A percentile compares a stretch with the other conserved stretches of the same genome.
Conservation (phyloP, 2,888 invertebrate genomes). For the Synanthedon andrenaeformis region DNA sequence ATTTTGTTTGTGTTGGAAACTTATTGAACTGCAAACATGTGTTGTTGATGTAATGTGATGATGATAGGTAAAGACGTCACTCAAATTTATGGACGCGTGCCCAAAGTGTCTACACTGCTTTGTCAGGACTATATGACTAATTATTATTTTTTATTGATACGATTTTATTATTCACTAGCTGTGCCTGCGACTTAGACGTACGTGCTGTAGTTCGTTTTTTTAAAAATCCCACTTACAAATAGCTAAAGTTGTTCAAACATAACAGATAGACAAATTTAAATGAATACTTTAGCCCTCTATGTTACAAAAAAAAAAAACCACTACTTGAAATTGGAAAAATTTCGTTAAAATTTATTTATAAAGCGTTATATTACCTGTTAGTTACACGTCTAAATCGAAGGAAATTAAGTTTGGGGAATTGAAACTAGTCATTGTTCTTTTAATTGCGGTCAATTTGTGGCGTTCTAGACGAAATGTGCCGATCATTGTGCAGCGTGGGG, state of each 20-base stretch:
- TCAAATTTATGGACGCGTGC: conserved; percentile 61
- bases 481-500: conserved; percentile 45
- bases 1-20: conserved; percentile 7
- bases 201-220: too few relatives aligned
- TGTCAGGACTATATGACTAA: conserved; percentile 44
- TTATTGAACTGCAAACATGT: conserved; percentile 7
- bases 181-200: not conserved
- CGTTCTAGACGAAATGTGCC: conserved; percentile 65
- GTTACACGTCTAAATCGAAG: conserved; percentile 53
- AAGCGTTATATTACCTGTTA: conserved; percentile 48
- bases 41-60: conserved; percentile 49
- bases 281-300: not conserved
- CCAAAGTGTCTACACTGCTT: conserved; percentile 32
- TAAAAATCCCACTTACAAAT: too few relatives aligned
- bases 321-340: not conserved
- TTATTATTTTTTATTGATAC: conserved; percentile 26
- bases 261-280: not conserved
- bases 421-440: conserved; percentile 68
- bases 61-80: conserved; percentile 63
- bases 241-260: too few relatives aligned
- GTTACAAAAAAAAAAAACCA: not conserved
- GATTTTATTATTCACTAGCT: not conserved
- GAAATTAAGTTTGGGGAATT: conserved; percentile 69
- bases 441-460: conserved; percentile 66
- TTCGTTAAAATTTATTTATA: conserved; percentile 27